Conservation (phyloP, 2,113 vertebrate genomes). For the Amazona vittata region DNA sequence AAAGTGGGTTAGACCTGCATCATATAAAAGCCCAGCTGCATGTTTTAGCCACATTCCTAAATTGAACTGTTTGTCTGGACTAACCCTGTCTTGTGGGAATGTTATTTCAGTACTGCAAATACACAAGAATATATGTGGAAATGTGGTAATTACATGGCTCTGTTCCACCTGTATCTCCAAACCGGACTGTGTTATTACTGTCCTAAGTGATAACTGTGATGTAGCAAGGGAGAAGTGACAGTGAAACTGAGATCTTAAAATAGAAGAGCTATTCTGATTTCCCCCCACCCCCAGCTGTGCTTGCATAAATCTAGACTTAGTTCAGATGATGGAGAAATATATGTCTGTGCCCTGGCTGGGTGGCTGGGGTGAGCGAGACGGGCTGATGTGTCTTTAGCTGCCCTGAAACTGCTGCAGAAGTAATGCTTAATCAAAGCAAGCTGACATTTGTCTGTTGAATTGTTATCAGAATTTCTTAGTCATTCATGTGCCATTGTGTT, state of each 20-base stretch:
- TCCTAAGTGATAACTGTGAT: slow-evolving; percentile 17
- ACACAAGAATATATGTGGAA: slow-evolving; percentile 15
- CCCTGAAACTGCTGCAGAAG: slow-evolving; percentile 18
- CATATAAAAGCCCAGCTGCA: neutral
- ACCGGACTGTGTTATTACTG: neutral
- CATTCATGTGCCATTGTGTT: slow-evolving; percentile 56
- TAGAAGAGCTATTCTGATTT: neutral
- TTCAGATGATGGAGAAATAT: slow-evolving; percentile 14
- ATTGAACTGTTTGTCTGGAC: neutral
- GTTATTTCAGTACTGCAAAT: slow-evolving; percentile 19
- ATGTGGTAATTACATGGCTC: slow-evolving; percentile 34
- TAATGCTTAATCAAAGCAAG: slow-evolving; percentile 54
- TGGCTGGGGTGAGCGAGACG: neutral
- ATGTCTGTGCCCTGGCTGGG: neutral
- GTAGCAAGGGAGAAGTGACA: slow-evolving; percentile 11
- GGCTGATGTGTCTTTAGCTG: neutral
- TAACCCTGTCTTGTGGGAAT: neutral
- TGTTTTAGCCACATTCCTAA: neutral
- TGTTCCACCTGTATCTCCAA: slow-evolving; percentile 14
- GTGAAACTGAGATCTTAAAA: slow-evolving; percentile 13
- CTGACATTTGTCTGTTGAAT: slow-evolving; percentile 68
- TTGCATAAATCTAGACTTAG: slow-evolving; percentile 41
- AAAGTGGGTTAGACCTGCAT: neutral
- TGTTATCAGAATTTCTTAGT: slow-evolving; percentile 65
- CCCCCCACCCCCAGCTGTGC: neutral